These are phyloP conservation scores for Spodoptera litura DNA, from an alignment of 1,140 invertebrate species.

Conservation along the genomic window DNA sequence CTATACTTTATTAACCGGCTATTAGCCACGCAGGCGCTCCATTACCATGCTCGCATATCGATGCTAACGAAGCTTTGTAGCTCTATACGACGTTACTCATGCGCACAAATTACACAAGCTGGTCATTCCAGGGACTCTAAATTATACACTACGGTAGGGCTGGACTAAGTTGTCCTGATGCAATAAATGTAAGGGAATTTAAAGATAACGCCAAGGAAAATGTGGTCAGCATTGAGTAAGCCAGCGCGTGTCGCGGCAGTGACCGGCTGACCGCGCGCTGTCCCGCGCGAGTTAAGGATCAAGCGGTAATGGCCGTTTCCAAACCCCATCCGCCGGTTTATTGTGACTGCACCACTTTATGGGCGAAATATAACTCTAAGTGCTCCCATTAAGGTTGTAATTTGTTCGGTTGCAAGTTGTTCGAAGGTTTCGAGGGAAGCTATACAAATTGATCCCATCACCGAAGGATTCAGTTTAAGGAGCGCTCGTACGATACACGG, in stretches of 20 bases:
- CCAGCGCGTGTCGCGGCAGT: too few species aligned
- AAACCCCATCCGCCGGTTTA: slow-evolving; percentile 70
- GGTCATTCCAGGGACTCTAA: too few species aligned
- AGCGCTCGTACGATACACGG: slow-evolving; percentile 48
- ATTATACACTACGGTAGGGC: too few species aligned
- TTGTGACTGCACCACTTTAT: slow-evolving; percentile 64
- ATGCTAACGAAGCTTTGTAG: slow-evolving; percentile 11
- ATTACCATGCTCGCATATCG: slow-evolving; percentile 20
- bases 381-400: slow-evolving; percentile 59
- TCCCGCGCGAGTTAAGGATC: slow-evolving; percentile 52
- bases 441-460: slow-evolving; percentile 80
- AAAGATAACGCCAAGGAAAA: too few species aligned
- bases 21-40: neutral
- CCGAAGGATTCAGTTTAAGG: slow-evolving; percentile 49
- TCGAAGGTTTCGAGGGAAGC: slow-evolving; percentile 64
- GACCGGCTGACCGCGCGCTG: slow-evolving; percentile 25
- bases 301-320: slow-evolving; percentile 58
- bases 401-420: slow-evolving; percentile 53
- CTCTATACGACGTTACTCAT: neutral
- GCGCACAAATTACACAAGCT: slow-evolving; percentile 15
- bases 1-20: slow-evolving; percentile 5
- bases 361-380: slow-evolving; percentile 62
- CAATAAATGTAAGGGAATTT: too few species aligned
- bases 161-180: too few species aligned
- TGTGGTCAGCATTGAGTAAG: too few species aligned